These are phyloP conservation scores for Amphipoea oculea DNA, from an alignment of 2,888 invertebrate species.

Conservation along the genomic window DNA sequence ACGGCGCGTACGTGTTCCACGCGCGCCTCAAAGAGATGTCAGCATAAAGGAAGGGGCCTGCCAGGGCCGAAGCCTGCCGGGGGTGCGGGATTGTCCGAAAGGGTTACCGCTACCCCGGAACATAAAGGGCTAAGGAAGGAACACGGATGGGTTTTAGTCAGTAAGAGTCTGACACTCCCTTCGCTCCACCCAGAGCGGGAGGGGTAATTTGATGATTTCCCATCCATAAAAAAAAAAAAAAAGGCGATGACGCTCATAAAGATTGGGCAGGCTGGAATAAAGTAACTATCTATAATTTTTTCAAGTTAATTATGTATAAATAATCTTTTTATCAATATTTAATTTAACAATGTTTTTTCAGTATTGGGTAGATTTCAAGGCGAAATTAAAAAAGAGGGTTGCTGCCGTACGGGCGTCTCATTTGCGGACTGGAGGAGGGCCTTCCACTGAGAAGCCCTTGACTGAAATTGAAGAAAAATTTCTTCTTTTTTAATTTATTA, in stretches of 20 bases:
- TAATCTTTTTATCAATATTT: not conserved
- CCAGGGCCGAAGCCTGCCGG: too few relatives aligned
- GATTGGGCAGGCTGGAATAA: not conserved
- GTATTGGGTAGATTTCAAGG: not conserved
- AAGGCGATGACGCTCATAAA: not conserved
- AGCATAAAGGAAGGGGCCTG: too few relatives aligned
- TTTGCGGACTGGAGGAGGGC: conserved; percentile 1
- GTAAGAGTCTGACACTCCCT: too few relatives aligned
- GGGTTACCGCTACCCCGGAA: too few relatives aligned
- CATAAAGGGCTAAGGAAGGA: too few relatives aligned
- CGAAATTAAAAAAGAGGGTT: not conserved
- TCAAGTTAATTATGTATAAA: not conserved
- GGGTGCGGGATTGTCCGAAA: too few relatives aligned
- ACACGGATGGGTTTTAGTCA: too few relatives aligned
- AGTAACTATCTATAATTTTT: not conserved
- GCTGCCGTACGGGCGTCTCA: not conserved
- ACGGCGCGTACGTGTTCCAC: too few relatives aligned
- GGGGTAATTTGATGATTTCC: too few relatives aligned
- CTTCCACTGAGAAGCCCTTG: not conserved
- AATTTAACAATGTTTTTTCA: conserved; percentile 1
- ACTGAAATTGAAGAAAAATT: not conserved
- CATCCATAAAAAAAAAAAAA: too few relatives aligned
- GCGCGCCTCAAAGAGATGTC: too few relatives aligned
- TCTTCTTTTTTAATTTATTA: not conserved
- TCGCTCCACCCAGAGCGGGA: too few relatives aligned